These are phyloP conservation scores for Anthopleura sola DNA, from an alignment of 64 coral and sea anemone species.

Conservation along the genomic window DNA sequence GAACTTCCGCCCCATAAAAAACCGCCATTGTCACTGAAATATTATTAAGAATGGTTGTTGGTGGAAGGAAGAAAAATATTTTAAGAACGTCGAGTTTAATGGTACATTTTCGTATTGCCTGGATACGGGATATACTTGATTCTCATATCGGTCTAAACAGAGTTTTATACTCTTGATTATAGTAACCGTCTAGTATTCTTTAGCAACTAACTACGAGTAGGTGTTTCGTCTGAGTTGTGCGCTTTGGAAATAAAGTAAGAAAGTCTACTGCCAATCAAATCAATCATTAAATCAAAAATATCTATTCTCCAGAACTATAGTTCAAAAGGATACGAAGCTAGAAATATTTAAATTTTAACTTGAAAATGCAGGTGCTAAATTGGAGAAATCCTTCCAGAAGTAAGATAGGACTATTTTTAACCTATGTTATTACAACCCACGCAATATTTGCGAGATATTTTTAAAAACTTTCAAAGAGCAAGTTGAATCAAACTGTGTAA, in stretches of 20 bases:
- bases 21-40: no score
- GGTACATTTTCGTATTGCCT: not conserved
- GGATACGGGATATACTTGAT: not conserved
- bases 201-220: not conserved
- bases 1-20: no score
- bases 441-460: not conserved
- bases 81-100: no score
- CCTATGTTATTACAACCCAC: not conserved
- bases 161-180: slow-evolving; percentile 10
- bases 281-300: not conserved
- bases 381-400: not conserved
- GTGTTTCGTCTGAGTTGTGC: not conserved
- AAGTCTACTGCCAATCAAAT: not conserved
- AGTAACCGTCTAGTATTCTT: not conserved
- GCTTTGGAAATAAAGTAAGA: no score
- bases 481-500: not conserved
- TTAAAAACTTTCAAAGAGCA: not conserved
- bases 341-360: no score
- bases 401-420: not conserved
- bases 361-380: not conserved
- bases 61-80: no score
- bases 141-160: not conserved
- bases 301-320: no score
- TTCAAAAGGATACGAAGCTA: not conserved
- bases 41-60: no score